Base-by-base conservation (phyloP, 2,797 vertebrate genomes). In the Halcyon badia region DNA sequence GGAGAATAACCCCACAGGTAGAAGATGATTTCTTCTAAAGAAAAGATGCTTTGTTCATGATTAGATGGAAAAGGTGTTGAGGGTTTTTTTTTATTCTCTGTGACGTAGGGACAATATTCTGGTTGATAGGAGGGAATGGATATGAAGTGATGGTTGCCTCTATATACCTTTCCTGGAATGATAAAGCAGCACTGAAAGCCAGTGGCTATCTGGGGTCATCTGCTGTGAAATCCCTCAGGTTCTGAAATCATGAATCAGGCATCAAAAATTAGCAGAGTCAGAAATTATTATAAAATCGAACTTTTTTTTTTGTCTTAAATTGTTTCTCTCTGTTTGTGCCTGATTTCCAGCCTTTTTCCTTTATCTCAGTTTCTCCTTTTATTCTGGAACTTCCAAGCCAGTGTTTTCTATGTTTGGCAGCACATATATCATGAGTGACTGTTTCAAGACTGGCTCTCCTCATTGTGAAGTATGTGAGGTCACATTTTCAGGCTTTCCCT, bases 71-170 rank as follows among this genome's bases (percentile, higher is more conserved):
- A 80, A 57, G 9, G 24, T 37, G 14, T 24, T 22, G 5, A 4
- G 5, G 4, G 2, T 1, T 30, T 42, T 46, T 57, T 60, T 24
- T 22, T 48, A 22, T 33, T 6, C 20, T 58, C 33, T 10, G 28
- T 56, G 41, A 28, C 44, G 62, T 62, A 44, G 33, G 69, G 18
- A 28, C 2, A 31, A 41, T 66, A 54, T 85, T 66, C 10, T 42
- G 20, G 33, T 31, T 68, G 46, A 33, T n/a, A 24, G 28, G 41
- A 81, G 11, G 56, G 48, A 86, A 65, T 46, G 11, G 15, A 11
- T 9, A 16, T 3, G 0, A 83, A 83, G 69, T 0, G 2, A 0
- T 37, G 41, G n/a, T 24, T 56, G 16, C 17, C 41, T 65, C 51
- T 44, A 4, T 30, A 65, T 80, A 86, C 4, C 1, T 56, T 81